These are phyloP conservation scores for Cryptoprocta ferox DNA, from an alignment of 2,797 vertebrate genomes.

Conservation along the genomic window DNA sequence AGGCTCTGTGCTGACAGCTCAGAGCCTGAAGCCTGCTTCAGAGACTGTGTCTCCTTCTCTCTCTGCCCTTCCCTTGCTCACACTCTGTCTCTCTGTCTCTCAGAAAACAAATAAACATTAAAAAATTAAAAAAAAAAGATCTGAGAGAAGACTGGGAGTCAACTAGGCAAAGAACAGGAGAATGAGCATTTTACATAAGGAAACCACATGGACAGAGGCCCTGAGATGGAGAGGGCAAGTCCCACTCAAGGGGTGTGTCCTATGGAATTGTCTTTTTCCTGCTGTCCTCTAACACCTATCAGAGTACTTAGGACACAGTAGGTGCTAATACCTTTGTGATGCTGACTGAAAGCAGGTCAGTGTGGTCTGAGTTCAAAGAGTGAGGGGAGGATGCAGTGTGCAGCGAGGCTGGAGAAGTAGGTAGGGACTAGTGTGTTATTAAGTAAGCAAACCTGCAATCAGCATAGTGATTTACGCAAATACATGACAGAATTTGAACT, in stretches of 20 bases:
- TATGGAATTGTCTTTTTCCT: not conserved
- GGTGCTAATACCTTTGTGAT: not conserved
- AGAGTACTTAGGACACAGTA: not conserved
- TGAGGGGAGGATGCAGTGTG: not conserved
- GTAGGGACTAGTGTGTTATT: not conserved
- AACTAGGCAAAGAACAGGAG: not conserved
- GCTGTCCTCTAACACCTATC: not conserved
- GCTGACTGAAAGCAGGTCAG: not conserved
- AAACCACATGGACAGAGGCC: not conserved
- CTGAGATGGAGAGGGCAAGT: not conserved
- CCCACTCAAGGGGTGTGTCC: not conserved
- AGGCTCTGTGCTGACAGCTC: too few species aligned
- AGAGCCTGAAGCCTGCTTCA: too few species aligned
- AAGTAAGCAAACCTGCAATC: not conserved
- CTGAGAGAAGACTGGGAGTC: not conserved
- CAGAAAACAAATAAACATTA: too few species aligned
- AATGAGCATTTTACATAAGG: not conserved
- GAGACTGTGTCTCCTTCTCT: too few species aligned
- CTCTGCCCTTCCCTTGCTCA: too few species aligned
- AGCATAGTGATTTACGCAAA: not conserved
- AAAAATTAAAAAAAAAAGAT: not conserved
- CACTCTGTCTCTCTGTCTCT: too few species aligned
- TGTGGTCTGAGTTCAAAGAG: not conserved
- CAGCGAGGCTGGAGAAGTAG: not conserved
- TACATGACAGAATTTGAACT: not conserved